A percentile compares a stretch with the other conserved stretches of the same genome.
Evolutionary conservation across 1,140 invertebrate species (phyloP).

Genomic region (Penaeus chinensis): DNA sequence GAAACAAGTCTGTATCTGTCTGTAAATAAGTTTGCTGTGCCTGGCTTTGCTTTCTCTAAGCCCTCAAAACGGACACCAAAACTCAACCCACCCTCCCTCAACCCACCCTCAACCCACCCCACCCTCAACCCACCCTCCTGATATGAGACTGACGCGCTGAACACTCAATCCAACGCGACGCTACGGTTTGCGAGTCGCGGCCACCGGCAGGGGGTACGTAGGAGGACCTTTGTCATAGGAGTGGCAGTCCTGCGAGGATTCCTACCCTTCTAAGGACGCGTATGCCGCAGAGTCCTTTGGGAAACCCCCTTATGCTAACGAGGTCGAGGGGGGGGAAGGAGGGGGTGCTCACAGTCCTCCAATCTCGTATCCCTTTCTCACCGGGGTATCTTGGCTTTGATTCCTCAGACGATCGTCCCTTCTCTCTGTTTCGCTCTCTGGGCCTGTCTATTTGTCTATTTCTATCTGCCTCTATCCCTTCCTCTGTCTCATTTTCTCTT

Average conservation of each 20-base stretch:
- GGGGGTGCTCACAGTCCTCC: background rate
- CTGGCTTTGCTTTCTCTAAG: too few relatives aligned
- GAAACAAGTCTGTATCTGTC: background rate
- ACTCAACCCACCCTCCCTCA: too few relatives aligned
- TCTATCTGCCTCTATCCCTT: background rate
- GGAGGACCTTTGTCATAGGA: too few relatives aligned
- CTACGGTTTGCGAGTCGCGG: too few relatives aligned
- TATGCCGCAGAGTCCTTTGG: background rate
- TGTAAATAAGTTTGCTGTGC: too few relatives aligned
- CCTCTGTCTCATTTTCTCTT: background rate
- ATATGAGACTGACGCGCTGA: too few relatives aligned
- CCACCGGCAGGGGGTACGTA: too few relatives aligned
- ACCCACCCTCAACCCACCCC: too few relatives aligned
- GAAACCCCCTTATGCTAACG: background rate
- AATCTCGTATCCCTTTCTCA: background rate
- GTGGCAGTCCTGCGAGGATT: too few relatives aligned
- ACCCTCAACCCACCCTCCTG: too few relatives aligned
- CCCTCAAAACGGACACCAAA: too few relatives aligned
- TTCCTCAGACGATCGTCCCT: background rate
- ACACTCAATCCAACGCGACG: too few relatives aligned
- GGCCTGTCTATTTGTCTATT: background rate
- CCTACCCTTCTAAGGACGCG: background rate
- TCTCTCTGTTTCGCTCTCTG: background rate
- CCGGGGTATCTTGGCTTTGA: background rate
- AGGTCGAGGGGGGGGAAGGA: background rate